These are phyloP conservation scores for Sebastes wilsoni DNA, from an alignment of 2,797 vertebrate genomes.

Conservation along the genomic window DNA sequence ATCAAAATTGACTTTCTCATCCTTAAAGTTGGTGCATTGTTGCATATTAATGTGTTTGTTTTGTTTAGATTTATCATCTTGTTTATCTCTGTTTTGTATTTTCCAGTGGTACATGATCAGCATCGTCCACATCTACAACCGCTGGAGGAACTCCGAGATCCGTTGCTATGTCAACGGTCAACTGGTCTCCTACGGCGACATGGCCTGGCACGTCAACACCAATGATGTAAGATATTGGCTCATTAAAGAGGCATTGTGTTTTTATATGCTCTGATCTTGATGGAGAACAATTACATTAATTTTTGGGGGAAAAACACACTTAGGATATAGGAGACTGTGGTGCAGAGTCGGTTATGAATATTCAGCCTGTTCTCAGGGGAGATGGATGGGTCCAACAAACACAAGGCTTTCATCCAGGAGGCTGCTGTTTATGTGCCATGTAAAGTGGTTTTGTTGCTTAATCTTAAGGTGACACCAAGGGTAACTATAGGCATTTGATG, in stretches of 20 bases:
- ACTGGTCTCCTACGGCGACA: slow-evolving; percentile 97
- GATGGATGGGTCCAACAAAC: too few species aligned
- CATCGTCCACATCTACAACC: slow-evolving; percentile 99
- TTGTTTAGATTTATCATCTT: too few species aligned
- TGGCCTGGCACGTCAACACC: slow-evolving; percentile 99
- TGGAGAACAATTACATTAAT: neutral
- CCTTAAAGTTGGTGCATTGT: too few species aligned
- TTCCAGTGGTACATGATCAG: slow-evolving; percentile 99
- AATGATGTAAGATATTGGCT: slow-evolving; percentile 90
- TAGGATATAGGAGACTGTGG: neutral
- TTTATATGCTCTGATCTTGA: neutral
- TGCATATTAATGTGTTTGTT: too few species aligned
- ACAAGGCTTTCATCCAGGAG: too few species aligned
- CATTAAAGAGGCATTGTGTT: neutral
- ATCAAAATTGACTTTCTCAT: too few species aligned
- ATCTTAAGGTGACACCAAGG: too few species aligned
- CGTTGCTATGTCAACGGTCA: slow-evolving; percentile 98
- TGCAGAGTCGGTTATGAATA: neutral
- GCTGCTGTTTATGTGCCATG: too few species aligned
- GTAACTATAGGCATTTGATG: too few species aligned
- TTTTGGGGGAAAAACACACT: neutral
- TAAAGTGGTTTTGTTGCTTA: too few species aligned
- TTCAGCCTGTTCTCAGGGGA: too few species aligned
- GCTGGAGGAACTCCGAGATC: slow-evolving; percentile 99
- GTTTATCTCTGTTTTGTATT: neutral